Conservation (phyloP, 2,113 vertebrate species). For the Esox niger region DNA sequence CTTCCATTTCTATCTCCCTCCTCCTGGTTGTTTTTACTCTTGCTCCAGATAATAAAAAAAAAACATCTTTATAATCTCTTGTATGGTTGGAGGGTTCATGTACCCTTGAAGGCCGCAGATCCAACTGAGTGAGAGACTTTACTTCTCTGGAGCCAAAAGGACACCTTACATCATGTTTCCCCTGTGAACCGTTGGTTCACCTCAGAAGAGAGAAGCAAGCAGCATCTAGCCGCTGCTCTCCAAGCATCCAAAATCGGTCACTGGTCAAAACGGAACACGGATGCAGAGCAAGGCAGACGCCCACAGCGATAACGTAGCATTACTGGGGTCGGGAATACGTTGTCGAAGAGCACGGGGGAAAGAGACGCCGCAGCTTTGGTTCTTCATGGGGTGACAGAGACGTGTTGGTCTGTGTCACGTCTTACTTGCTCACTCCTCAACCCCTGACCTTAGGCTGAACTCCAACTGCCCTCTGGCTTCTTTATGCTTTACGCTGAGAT, state of each 20-base stretch:
- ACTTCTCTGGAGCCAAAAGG: conserved; percentile 47
- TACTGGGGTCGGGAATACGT: background rate
- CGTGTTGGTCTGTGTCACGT: conserved; percentile 23
- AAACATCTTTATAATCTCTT: background rate
- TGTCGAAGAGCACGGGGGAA: conserved; percentile 10
- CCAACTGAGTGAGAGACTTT: conserved; percentile 60
- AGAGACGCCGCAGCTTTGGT: background rate
- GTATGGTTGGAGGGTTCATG: background rate
- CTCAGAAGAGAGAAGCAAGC: conserved; percentile 31
- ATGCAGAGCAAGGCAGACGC: too few relatives aligned
- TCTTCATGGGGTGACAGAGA: conserved; percentile 31
- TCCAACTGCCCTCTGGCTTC: background rate
- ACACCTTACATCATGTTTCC: conserved; percentile 72
- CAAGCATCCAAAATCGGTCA: too few relatives aligned
- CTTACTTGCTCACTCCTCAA: conserved; percentile 38
- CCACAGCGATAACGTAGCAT: too few relatives aligned
- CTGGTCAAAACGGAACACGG: too few relatives aligned
- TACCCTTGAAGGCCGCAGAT: conserved; percentile 68
- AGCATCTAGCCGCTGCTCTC: background rate
- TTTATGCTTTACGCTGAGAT: background rate
- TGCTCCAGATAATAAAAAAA: background rate
- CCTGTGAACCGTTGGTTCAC: conserved; percentile 54
- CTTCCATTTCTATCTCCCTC: too few relatives aligned
- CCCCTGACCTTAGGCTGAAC: too few relatives aligned
- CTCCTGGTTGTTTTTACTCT: conserved; percentile 7